Evolutionary conservation across 1,140 invertebrate genomes (phyloP).

Genomic region (Drusus annulatus): DNA sequence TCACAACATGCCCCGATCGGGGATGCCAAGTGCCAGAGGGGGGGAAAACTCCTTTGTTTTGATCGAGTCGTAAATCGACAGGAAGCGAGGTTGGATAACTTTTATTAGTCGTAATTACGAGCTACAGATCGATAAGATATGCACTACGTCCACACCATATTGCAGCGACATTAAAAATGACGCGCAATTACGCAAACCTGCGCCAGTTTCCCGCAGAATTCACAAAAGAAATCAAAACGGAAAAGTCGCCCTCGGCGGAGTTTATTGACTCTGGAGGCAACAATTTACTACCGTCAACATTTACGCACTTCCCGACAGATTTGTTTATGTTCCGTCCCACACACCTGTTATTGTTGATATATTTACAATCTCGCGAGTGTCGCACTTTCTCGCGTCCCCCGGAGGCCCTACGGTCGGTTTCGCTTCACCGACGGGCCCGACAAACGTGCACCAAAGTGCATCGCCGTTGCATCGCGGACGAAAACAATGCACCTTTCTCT

Average conservation of each 20-base stretch:
- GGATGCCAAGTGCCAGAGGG: no score
- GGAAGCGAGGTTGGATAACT: no score
- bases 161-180: slow-evolving; percentile 1
- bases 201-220: neutral
- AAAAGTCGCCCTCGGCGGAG: neutral
- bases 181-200: neutral
- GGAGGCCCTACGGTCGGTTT: neutral
- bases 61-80: neutral
- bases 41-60: neutral
- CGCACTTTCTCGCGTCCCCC: neutral
- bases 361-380: neutral
- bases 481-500: slow-evolving; percentile 47
- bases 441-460: slow-evolving; percentile 44
- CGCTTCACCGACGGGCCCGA: neutral
- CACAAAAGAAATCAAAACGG: neutral
- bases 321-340: slow-evolving; percentile 41
- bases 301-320: slow-evolving; percentile 21
- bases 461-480: slow-evolving; percentile 36
- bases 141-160: slow-evolving; percentile 20
- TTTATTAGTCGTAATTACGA: no score
- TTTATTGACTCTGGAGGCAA: slow-evolving; percentile 1
- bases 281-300: slow-evolving; percentile 29
- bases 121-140: neutral
- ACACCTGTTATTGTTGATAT: slow-evolving; percentile 47
- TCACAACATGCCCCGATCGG: no score